phyloP scores from a whole-genome alignment of 2,113 vertebrate species.

The Amphiprion percula region DNA sequence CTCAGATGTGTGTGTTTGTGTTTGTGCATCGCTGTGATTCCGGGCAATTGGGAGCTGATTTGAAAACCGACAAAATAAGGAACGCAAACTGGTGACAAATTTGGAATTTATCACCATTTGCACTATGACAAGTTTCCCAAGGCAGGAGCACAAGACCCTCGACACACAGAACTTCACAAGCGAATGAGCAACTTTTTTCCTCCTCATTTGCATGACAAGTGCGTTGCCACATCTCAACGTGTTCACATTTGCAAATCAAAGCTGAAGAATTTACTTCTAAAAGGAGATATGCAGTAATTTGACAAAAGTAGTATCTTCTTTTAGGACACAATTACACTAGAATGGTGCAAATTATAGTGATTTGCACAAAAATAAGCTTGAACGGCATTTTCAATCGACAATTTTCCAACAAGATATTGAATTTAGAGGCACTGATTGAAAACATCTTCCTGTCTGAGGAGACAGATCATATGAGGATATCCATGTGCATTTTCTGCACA shows the following conservation, averaged over 20 bases:
- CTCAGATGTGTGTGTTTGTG: constrained; percentile 16
- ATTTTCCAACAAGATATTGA: constrained; percentile 33
- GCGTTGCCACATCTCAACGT: constrained; percentile 22
- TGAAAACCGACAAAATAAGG: constrained; percentile 39
- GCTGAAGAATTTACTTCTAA: constrained; percentile 22
- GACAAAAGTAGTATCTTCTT: constrained; percentile 64
- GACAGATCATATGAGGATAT: neutral
- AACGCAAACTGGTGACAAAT: constrained; percentile 6
- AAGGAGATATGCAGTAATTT: constrained; percentile 64
- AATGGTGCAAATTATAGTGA: constrained; percentile 60
- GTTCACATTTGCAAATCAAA: constrained; percentile 65
- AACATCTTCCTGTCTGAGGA: neutral
- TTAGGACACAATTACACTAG: constrained; percentile 45
- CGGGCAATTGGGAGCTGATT: constrained; percentile 47
- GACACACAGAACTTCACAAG: neutral
- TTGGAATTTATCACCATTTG: constrained; percentile 29
- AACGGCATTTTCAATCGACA: constrained; percentile 41
- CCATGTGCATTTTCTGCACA: neutral
- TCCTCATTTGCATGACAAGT: constrained; percentile 33
- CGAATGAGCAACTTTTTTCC: neutral
- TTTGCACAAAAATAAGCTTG: constrained; percentile 42
- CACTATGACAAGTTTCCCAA: constrained; percentile 8
- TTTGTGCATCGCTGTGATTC: constrained; percentile 15
- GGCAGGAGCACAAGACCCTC: constrained; percentile 2
- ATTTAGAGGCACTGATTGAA: neutral